Evolutionary conservation across 1,140 invertebrate species (phyloP), one percentile per base, ranked within the genome.

Genomic region (Papilio aristodemus): DNA sequence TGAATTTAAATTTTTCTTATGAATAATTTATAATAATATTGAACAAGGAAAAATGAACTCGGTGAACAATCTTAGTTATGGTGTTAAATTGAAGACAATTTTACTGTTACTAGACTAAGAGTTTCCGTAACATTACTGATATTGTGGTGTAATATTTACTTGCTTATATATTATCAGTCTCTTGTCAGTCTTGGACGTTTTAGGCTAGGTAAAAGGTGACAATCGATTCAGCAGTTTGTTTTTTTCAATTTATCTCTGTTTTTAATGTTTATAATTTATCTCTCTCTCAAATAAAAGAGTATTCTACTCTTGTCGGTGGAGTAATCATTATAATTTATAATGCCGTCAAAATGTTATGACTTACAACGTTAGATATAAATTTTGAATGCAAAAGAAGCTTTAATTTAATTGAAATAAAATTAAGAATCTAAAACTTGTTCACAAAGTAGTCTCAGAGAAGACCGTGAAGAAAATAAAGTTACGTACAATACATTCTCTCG

Each of bases 381-480:
- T 46, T 1, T 2, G 1, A 19, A 54, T 25, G 11, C 19, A 54
- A 54, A 22, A 22, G 9, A 50, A 14, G 41, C 41, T 7, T 19
- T 10, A 8, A 50, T 50, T 43, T 43, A n/a, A 43, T 43, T 43
- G 41, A 43, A 43, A 4, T 3, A 11, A 54, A 54, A 22, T 25
- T 54, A 54, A 22, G 22, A 3, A 22, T 22, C 8, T 22, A 22
- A 17, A 54, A 25, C 11, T 32, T 32, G 46, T 11, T 25, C 17
- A 54, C 10, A 25, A 22, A 22, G 9, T 54, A 25, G 22, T 54
- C 19, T 54, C 6, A 32, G 6, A 19, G 22, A 54, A 19, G 19
- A 54, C 19, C 46, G 19, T 22, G 19, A 54, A 11, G 19, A 54
- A 25, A 54, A 50, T 50, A 50, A 54, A 54, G 46, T 46, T 11